A percentile compares a stretch with the other conserved stretches of the same genome.
phyloP scores from a whole-genome alignment of 2,113 vertebrate species.

The Bos taurus region ARS-UCD2.0 NC_037351.1:29154001-29154500 shows the following conservation, averaged over 20 bases:
- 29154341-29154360: background rate
- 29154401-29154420: accelerated
- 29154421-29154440: background rate
- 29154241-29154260: background rate
- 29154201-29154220: background rate
- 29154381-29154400: background rate
- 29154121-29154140: background rate
- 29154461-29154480: background rate
- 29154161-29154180: background rate
- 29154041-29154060: background rate
- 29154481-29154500: background rate
- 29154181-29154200: background rate
- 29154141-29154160: background rate
- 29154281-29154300: background rate
- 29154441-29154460: background rate
- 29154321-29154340: background rate
- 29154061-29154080: background rate
- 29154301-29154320: background rate
- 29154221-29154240: background rate
- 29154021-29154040: background rate
- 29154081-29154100: background rate
- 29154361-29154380: background rate
- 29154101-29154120: background rate
- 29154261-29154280: background rate
- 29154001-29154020: background rate